phyloP scores from a whole-genome alignment of 2,888 invertebrate genomes.

The Caenorhabditis angaria region DNA sequence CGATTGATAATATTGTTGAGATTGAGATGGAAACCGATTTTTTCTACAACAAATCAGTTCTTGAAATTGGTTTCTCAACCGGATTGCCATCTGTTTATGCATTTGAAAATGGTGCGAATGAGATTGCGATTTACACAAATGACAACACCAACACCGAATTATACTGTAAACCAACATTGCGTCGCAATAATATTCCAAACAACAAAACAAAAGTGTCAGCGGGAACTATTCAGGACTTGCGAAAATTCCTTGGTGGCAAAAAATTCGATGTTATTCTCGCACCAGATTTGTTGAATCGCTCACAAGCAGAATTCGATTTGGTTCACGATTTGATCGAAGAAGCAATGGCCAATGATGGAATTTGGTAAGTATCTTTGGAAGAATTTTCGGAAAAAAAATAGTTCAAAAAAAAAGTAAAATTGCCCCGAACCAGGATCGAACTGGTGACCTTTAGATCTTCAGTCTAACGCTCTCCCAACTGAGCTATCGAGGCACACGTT shows the following conservation, averaged over 20 bases:
- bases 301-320: constrained; percentile 53
- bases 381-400: constrained; percentile 6
- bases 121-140: constrained; percentile 57
- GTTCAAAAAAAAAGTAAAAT: constrained; percentile 18
- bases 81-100: constrained; percentile 67
- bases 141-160: constrained; percentile 48
- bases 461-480: constrained; percentile 73
- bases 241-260: constrained; percentile 53
- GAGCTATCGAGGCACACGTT: constrained; percentile 48
- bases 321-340: constrained; percentile 62
- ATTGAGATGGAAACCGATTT: constrained; percentile 64
- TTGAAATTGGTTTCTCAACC: constrained; percentile 68
- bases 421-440: constrained; percentile 71
- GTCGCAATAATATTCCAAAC: constrained; percentile 61
- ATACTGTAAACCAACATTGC: constrained; percentile 60
- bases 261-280: constrained; percentile 69
- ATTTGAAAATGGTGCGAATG: constrained; percentile 60
- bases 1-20: constrained; percentile 62
- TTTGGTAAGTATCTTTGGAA: constrained; percentile 57
- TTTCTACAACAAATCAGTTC: constrained; percentile 62
- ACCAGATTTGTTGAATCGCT: constrained; percentile 62
- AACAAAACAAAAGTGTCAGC: constrained; percentile 56
- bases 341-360: constrained; percentile 59
- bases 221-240: constrained; percentile 50
- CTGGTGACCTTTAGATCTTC: constrained; percentile 72